Conservation (phyloP, 2,113 vertebrate genomes). For the Stomatorhinus ivindoensis region DNA sequence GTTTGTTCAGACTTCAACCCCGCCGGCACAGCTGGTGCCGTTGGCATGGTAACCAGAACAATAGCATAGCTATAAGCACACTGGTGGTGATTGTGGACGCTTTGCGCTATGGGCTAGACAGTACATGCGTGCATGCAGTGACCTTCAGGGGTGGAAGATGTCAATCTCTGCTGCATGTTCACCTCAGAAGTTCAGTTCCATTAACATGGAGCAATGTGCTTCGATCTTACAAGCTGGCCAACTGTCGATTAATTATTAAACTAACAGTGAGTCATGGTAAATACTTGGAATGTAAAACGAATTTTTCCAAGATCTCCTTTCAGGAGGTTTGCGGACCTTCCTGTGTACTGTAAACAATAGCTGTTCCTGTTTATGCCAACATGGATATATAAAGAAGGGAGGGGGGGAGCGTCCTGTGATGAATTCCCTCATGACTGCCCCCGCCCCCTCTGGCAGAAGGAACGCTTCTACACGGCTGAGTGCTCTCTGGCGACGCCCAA, state of each 20-base stretch:
- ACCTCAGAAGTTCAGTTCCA: neutral
- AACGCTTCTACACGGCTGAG: constrained; percentile 82
- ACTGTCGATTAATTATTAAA: neutral
- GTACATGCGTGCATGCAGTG: neutral
- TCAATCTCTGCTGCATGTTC: neutral
- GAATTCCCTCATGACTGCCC: neutral
- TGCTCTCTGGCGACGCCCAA: constrained; percentile 78
- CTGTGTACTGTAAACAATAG: neutral
- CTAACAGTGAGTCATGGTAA: neutral
- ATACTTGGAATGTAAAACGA: neutral
- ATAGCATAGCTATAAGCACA: neutral
- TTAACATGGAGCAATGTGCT: neutral
- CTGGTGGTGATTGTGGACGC: neutral
- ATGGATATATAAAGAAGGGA: neutral
- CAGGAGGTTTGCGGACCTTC: neutral
- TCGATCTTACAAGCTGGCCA: neutral
- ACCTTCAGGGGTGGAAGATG: neutral
- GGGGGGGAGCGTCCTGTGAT: neutral
- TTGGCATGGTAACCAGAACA: neutral
- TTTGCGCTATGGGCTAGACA: neutral
- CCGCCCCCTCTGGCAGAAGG: constrained; percentile 66
- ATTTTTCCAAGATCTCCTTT: neutral
- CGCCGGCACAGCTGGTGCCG: neutral
- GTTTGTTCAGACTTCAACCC: neutral
- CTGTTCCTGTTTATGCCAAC: neutral